Base-by-base conservation (phyloP, 2,888 invertebrate genomes). In the Pristionchus japonicus region DNA sequence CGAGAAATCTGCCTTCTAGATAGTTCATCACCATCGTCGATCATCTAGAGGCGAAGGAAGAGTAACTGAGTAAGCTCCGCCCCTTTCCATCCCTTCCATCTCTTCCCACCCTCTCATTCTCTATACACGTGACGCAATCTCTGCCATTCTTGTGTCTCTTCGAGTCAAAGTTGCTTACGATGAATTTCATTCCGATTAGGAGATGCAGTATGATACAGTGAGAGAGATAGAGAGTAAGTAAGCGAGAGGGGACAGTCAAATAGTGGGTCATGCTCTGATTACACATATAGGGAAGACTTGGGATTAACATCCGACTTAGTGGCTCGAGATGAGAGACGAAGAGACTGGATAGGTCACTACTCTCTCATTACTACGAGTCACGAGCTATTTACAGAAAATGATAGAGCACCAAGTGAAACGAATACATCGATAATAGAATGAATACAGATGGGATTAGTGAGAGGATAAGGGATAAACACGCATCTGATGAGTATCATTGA, bases 221-320 rank as follows among this genome's bases (percentile, higher is more conserved):
- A 70, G n/a, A n/a, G n/a, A n/a, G n/a, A n/a, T n/a, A n/a, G n/a
- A n/a, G n/a, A n/a, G n/a, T n/a, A n/a, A n/a, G 70, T 70, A 70
- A 70, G 31, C 47, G 43, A 80, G 47, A 31, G 13, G 13, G 20
- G 40, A 20, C 37, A 40, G 23, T 80, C 47, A 80, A 49, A 83
- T 83, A 52, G 49, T 52, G 23, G 82, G 23, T 31, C 49, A 52
- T 49, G n/a, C 23, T 57, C 57, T 83, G 43, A 83, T 52, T 83
- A 52, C 4, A 52, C 23, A 83, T 83, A 83, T 34, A 52, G 34
- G 31, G n/a, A 40, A 34, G 34, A 83, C 40, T n/a, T 57, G 57
- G 85, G 85, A 85, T 85, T 85, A 85, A 85, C 85, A 85, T 85
- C 85, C 85, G 85, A 85, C 85, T 85, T 85, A 85, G 43, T 64